phyloP scores from a whole-genome alignment of 2,888 invertebrate genomes.

The Ormyrus nitidulus region DNA sequence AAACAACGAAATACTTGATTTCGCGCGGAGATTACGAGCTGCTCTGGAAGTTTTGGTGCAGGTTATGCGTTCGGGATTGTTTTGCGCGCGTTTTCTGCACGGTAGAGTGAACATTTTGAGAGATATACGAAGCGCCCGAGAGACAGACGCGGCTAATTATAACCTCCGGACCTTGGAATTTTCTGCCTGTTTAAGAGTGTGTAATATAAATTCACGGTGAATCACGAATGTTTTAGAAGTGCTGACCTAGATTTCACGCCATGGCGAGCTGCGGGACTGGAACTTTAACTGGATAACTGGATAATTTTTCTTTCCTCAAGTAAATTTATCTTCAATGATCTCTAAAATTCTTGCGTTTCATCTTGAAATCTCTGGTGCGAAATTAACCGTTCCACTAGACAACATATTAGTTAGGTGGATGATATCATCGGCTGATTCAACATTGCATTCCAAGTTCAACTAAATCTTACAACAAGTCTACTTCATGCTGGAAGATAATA shows the following conservation, averaged over 20 bases:
- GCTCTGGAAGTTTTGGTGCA: not conserved
- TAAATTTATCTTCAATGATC: no score
- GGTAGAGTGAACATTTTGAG: conserved; percentile 3
- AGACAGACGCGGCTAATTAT: not conserved
- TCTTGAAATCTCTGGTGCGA: no score
- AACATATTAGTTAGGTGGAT: no score
- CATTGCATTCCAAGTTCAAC: no score
- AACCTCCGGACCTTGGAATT: not conserved
- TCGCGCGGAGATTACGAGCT: not conserved
- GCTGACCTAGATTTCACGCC: conserved; percentile 1
- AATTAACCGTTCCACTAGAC: no score
- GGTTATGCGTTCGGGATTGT: not conserved
- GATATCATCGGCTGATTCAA: no score
- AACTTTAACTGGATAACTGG: no score
- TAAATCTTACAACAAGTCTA: no score
- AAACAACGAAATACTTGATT: conserved; percentile 12
- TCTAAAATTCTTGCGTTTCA: no score
- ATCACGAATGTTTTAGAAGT: conserved; percentile 2
- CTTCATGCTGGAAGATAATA: no score
- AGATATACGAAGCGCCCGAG: not conserved
- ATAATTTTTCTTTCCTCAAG: no score
- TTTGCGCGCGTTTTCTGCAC: not conserved
- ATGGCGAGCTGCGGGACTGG: no score
- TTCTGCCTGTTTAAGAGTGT: conserved; percentile 28
- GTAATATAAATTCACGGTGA: conserved; percentile 13